These are phyloP conservation scores for Tychaedon coryphoeus DNA, from an alignment of 2,113 vertebrate genomes.

Conservation along the genomic window DNA sequence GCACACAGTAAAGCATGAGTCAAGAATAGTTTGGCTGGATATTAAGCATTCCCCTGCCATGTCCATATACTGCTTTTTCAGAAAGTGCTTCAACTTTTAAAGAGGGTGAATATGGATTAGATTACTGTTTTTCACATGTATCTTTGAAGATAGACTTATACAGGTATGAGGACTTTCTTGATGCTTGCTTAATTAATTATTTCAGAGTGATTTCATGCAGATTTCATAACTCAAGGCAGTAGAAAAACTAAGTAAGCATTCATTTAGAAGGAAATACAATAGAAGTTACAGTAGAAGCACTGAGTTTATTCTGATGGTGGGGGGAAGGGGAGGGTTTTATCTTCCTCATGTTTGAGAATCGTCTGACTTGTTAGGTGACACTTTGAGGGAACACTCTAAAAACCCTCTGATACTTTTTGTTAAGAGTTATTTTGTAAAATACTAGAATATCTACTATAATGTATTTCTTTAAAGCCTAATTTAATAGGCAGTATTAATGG, in stretches of 20 bases:
- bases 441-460: not conserved
- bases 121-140: not conserved
- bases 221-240: not conserved
- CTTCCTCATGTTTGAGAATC: not conserved
- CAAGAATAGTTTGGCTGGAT: not conserved
- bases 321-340: fast-evolving
- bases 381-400: not conserved
- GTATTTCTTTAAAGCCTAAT: not conserved
- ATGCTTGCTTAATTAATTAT: not conserved
- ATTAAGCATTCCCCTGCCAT: not conserved
- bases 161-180: not conserved
- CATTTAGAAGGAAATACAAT: not conserved
- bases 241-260: not conserved
- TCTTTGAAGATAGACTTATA: not conserved
- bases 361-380: not conserved
- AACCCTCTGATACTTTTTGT: not conserved
- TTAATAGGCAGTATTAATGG: not conserved
- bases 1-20: not conserved
- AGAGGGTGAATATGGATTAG: not conserved
- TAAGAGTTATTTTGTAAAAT: not conserved
- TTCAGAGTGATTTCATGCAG: not conserved
- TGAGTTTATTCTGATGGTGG: not conserved
- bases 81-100: not conserved
- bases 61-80: not conserved
- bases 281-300: not conserved